Base-by-base conservation (phyloP, 2,113 vertebrate species). In the Periophthalmus modestus region DNA sequence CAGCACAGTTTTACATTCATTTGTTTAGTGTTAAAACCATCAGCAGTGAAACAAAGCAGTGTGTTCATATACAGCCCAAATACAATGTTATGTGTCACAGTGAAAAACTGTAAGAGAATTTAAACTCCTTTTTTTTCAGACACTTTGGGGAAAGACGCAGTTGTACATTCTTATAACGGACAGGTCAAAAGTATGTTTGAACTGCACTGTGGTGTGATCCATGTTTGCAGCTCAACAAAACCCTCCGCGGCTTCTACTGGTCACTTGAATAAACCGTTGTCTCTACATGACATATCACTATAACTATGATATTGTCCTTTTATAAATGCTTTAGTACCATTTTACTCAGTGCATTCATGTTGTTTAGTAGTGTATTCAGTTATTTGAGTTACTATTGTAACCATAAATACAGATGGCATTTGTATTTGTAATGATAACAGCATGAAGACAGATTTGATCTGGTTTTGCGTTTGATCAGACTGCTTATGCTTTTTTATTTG, bases 1-100 rank as follows among this genome's bases (percentile, higher is more conserved):
- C 82, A 85, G 86, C 82, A 78, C 61, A 69, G 66, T 62, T 78
- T 86, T 86, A 87, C 85, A 89, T 85, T 82, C 82, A 78, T 13
- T 24, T n/a, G 62, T 70, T 62, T 15, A 47, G 21, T 18, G 10
- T 50, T 73, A 19, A 58, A 34, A 54, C 52, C 50, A 28, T 11
- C 24, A 52, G 39, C 28, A 28, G 3, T 39, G 34, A n/a, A 39
- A 36, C 7, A 39, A n/a, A 36, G 39, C 33, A 65, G 34, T 39
- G 33, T 0, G 18, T 65, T 43, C 34, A 39, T 39, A 0, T 39
- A 39, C 62, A 39, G 34, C 24, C 34, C 9, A 12, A 10, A 65
- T 65, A 65, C 62, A 39, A 19, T 34, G 59, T 15, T 7, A 10
- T 65, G 16, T 39, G 34, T 11, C 34, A 28, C 28, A 39, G 33